These are phyloP conservation scores for Scomber japonicus DNA, from an alignment of 2,113 vertebrate genomes.

Conservation along the genomic window DNA sequence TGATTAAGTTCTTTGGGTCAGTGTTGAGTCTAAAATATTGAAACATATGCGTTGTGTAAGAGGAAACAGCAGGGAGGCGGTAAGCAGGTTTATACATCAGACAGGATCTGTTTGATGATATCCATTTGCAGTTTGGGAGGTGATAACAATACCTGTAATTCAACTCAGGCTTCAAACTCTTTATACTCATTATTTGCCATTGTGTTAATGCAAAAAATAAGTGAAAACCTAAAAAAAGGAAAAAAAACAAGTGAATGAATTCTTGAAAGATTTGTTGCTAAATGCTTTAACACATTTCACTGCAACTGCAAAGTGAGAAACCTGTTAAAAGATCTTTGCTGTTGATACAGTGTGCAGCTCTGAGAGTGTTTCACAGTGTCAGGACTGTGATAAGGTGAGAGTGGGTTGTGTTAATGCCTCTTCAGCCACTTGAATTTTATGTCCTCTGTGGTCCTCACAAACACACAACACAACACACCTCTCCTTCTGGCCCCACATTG, in stretches of 20 bases:
- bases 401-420: constrained; percentile 24
- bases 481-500: constrained; percentile 69
- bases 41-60: constrained; percentile 12
- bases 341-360: constrained; percentile 18
- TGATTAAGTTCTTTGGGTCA: constrained; percentile 25
- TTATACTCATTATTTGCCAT: constrained; percentile 26
- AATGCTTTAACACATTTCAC: constrained; percentile 30
- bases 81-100: constrained; percentile 27
- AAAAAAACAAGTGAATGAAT: constrained; percentile 42
- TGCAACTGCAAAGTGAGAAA: constrained; percentile 38
- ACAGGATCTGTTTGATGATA: constrained; percentile 25
- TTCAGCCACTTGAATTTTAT: constrained; percentile 40
- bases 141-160: constrained; percentile 15
- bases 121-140: constrained; percentile 25
- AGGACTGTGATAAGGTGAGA: constrained; percentile 45
- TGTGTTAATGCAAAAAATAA: constrained; percentile 18
- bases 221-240: not conserved
- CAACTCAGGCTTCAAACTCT: constrained; percentile 31
- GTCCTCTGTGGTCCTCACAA: constrained; percentile 15
- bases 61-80: constrained; percentile 16
- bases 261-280: constrained; percentile 29
- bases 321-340: constrained; percentile 28
- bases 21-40: constrained; percentile 10
- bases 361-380: constrained; percentile 35
- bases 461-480: constrained; percentile 52